Base-by-base conservation (phyloP, 1,140 invertebrate genomes). In the Vanessa tameamea region DNA sequence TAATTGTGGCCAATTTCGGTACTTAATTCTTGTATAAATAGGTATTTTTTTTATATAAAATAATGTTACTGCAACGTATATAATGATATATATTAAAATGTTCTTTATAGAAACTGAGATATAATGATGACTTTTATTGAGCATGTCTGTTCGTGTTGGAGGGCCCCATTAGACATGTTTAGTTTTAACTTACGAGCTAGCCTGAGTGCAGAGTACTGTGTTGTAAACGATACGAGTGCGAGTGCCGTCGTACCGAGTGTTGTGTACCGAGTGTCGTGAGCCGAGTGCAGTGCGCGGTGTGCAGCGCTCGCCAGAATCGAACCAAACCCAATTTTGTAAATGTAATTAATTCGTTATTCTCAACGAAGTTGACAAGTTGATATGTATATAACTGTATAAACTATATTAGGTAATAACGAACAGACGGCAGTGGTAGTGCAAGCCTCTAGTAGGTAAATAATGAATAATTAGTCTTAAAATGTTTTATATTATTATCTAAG, bases 1-100 rank as follows among this genome's bases (percentile, higher is more conserved):
- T 91, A 91, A 90, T 87, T 88, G 88, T 92, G 88, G 89, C 90
- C 90, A 87, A 90, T 77, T 84, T 90, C 87, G 90, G 88, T 91
- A 91, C 90, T 91, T 90, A 92, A 91, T 87, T 88, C 72, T 90
- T 89, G 87, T 90, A 90, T 75, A 86, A 89, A 90, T 90, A 89
- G 87, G 86, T 90, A 87, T 91, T 90, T 90, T 53, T 91, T 92
- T 90, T 92, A 91, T 90, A 91, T 90, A 88, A 87, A 87, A 86
- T 88, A 88, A 89, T 92, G 88, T 92, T 90, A 86, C 86, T 88
- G 88, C 87, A 78, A 89, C 83, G 83, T 90, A 88, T 89, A 90
- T 87, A 83, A 88, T 84, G 83, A 86, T 84, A 88, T 88, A 89
- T 89, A 89, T 90, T 87, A 89, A 89, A 89, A 87, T 86, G 82